Percentiles rank a stretch among this genome's conserved stretches.
These are phyloP conservation scores for Chrysaora quinquecirrha DNA, from an alignment of 30 jellyfish, hydroid and myxozoan genomes.

Conservation along the genomic window DNA sequence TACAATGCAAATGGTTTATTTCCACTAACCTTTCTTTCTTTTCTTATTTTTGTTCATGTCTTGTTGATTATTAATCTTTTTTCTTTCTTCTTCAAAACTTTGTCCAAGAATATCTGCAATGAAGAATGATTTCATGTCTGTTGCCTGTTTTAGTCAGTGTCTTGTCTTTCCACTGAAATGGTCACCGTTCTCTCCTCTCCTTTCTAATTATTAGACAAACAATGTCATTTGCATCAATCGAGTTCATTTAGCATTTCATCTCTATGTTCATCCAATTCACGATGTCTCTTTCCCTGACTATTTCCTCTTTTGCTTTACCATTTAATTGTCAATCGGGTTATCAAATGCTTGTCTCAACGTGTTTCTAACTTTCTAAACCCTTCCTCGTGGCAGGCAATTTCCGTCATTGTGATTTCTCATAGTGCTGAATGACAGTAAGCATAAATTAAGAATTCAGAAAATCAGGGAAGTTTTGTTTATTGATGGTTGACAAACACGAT, in stretches of 20 bases:
- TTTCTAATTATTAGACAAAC: too few relatives aligned
- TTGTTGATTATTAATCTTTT: neutral
- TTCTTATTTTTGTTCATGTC: conserved; percentile 10
- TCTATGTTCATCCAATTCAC: too few relatives aligned
- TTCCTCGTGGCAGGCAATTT: conserved; percentile 38
- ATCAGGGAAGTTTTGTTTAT: neutral
- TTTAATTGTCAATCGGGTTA: too few relatives aligned
- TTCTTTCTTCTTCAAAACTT: neutral
- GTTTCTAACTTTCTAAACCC: too few relatives aligned
- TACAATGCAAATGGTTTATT: too few relatives aligned
- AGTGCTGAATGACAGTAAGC: conserved; percentile 15
- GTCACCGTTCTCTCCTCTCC: too few relatives aligned
- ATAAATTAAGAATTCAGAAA: neutral
- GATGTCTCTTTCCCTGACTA: too few relatives aligned
- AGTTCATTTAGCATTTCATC: too few relatives aligned
- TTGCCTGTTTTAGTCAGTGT: neutral
- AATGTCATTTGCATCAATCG: too few relatives aligned
- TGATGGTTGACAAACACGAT: conserved; percentile 13
- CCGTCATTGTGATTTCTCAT: conserved; percentile 2
- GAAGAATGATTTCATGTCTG: conserved; percentile 44
- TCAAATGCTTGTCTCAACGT: too few relatives aligned
- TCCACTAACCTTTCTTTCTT: neutral
- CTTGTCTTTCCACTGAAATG: too few relatives aligned
- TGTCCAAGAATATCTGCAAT: conserved; percentile 66
- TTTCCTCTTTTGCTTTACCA: too few relatives aligned